Evolutionary conservation across 92 coral and sea anemone genomes (phyloP), one percentile per base, ranked within the genome.

Genomic region (Diadumene lineata): DNA sequence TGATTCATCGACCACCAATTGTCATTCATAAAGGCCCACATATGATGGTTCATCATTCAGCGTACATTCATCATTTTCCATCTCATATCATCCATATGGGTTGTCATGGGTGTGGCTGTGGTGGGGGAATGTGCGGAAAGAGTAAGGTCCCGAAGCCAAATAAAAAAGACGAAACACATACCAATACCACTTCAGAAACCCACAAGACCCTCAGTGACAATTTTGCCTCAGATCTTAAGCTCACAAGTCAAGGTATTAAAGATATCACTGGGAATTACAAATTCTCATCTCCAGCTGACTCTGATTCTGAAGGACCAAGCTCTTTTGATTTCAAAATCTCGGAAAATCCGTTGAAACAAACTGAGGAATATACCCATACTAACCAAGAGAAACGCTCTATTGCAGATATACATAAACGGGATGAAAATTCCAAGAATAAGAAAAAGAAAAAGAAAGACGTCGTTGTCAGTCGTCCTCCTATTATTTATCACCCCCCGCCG

Each of bases 401-500:
- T 86, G 77, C 87, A 86, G 91, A 86, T 70, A 7, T 28, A 79
- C 68, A 74, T 66, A 79, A 57, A 77, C 15, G 31, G 26, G 50
- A 56, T 60, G 18, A 31, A 70, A 68, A 70, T 70, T 69, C 31
- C 61, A 69, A 69, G 70, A 28, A 62, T 30, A 62, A 62, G 43
- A 84, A 82, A 57, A 93, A 93, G 55, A 91, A 85, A 82, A 96
- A 96, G 87, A 96, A 96, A 57, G 99, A 96, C 50, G 99, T 96
- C 23, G 97, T 96, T 27, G 99, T 96, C 11, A 96, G 90, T 76
- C 85, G 99, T n/a, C 99, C 99, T 26, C 99, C 99, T 3, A 96
- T 96, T 17, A 96, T 96, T 64, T 96, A 96, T 62, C 99, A 96
- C 60, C 99, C 99, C 55, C 99, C 99, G 17, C 99, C 99, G 31